These are phyloP conservation scores for Ophraella communa DNA, from an alignment of 2,888 invertebrate species.

Conservation along the genomic window DNA sequence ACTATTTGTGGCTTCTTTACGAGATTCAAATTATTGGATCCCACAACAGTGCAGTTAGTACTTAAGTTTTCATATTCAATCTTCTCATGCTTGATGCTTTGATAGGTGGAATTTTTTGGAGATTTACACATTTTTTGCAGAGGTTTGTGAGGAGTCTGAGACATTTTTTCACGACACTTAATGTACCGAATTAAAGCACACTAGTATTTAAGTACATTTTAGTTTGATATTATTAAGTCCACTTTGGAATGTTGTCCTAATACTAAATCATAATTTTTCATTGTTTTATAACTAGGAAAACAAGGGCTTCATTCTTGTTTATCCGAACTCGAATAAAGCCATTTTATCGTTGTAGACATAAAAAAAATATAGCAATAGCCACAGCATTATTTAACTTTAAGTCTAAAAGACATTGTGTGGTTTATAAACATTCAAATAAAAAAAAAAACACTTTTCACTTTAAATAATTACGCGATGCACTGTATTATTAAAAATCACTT, in stretches of 20 bases:
- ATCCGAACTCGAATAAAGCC: conserved; percentile 61
- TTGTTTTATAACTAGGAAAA: conserved; percentile 18
- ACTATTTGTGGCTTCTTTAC: conserved; percentile 58
- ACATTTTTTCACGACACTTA: conserved; percentile 55
- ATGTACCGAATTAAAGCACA: conserved; percentile 41
- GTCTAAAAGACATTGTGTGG: conserved; percentile 39
- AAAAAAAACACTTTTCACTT: conserved; percentile 30
- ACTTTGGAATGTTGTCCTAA: conserved; percentile 38
- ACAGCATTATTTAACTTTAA: conserved; percentile 52
- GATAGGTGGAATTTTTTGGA: conserved; percentile 55
- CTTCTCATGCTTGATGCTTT: conserved; percentile 50
- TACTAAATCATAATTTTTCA: conserved; percentile 32
- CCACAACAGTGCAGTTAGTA: conserved; percentile 60
- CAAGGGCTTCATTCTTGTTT: conserved; percentile 43
- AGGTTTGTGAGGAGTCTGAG: conserved; percentile 56
- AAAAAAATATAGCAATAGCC: conserved; percentile 42
- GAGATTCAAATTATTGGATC: conserved; percentile 59
- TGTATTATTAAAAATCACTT: conserved; percentile 17
- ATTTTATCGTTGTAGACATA: conserved; percentile 56
- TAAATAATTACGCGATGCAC: conserved; percentile 28
- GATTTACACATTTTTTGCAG: conserved; percentile 60
- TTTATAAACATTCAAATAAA: conserved; percentile 34
- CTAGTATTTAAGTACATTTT: conserved; percentile 45
- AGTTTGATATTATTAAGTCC: conserved; percentile 28
- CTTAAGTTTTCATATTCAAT: conserved; percentile 59